Percentiles rank a stretch among this genome's conserved stretches.
phyloP scores from a whole-genome alignment of 2,113 vertebrate species.

The Percina caprodes region DNA sequence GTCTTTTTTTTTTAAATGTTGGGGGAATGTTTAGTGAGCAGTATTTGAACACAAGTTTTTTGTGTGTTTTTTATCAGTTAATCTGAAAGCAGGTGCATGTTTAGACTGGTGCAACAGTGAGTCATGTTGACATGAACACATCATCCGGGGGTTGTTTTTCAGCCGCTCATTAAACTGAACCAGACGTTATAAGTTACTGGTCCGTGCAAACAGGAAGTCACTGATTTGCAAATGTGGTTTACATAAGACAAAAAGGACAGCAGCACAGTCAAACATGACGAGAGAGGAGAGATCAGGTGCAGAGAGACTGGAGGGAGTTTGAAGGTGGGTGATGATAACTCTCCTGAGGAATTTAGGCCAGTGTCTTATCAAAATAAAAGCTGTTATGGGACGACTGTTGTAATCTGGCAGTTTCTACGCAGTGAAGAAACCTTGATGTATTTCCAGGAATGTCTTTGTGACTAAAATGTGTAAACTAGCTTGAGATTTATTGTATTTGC shows the following conservation, averaged over 20 bases:
- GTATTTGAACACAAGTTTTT: not conserved
- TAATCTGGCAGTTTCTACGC: not conserved
- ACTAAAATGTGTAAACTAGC: not conserved
- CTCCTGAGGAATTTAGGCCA: not conserved
- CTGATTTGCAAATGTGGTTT: not conserved
- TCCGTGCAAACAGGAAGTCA: conserved; percentile 35
- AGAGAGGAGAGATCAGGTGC: not conserved
- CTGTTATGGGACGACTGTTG: not conserved
- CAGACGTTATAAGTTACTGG: not conserved
- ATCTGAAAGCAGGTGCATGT: not conserved
- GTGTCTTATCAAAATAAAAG: conserved; percentile 39
- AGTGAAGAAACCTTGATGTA: not conserved
- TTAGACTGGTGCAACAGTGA: conserved; percentile 1
- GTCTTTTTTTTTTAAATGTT: too few relatives aligned
- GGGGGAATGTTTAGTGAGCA: too few relatives aligned
- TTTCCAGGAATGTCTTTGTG: not conserved
- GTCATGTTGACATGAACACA: conserved; percentile 25
- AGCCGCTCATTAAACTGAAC: conserved; percentile 9
- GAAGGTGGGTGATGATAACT: not conserved
- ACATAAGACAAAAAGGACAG: not conserved
- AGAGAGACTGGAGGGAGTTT: not conserved
- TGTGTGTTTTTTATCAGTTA: not conserved
- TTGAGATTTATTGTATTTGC: too few relatives aligned
- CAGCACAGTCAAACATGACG: not conserved
- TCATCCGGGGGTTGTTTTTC: conserved; percentile 11